Evolutionary conservation across 1,140 invertebrate species (phyloP), one percentile per base, ranked within the genome.

Genomic region (Hylaeus anthracinus): DNA sequence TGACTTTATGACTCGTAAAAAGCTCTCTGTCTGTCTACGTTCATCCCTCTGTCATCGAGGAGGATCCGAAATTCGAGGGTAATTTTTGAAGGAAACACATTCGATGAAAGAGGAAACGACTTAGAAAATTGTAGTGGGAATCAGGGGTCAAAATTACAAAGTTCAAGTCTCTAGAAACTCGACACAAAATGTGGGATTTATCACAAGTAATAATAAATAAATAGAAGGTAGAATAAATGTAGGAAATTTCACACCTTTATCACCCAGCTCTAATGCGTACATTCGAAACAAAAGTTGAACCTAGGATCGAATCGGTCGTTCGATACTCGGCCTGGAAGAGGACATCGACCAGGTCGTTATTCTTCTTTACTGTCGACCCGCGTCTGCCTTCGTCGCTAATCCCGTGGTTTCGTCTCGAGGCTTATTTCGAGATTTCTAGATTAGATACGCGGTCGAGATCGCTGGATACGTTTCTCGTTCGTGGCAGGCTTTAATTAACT

Each of bases 1-100:
- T 91, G 90, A 84, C 88, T 93, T 93, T 93, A 93, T 90, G 91
- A 93, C 91, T 93, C 92, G 90, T 93, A 93, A 93, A 82, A 92
- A 91, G 89, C 90, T 76, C 63, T 56, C 45, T 65, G 58, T 55
- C 69, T 3, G 72, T 80, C 72, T 82, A 78, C 61, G 14, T 14
- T 75, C 56, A 39, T 81, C 45, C 53, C 51, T 43, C 48, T 53
- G 9, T 61, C 58, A 1, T 72, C 55, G 26, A 48, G n/a, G 85
- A 91, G 64, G 58, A 72, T 65, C 70, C 80, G 79, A 78, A 82
- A 78, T 69, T 78, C 63, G 43, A 73, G 41, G n/a, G 56, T 75
- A 71, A 81, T 83, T 73, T 71, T 76, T 77, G 15, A 26, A 26
- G 26, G 26, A 26, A 26, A 26, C 26, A 26, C 26, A 26, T 26